Conservation (phyloP, 2,888 invertebrate species). For the Enchytraeus crypticus region DNA sequence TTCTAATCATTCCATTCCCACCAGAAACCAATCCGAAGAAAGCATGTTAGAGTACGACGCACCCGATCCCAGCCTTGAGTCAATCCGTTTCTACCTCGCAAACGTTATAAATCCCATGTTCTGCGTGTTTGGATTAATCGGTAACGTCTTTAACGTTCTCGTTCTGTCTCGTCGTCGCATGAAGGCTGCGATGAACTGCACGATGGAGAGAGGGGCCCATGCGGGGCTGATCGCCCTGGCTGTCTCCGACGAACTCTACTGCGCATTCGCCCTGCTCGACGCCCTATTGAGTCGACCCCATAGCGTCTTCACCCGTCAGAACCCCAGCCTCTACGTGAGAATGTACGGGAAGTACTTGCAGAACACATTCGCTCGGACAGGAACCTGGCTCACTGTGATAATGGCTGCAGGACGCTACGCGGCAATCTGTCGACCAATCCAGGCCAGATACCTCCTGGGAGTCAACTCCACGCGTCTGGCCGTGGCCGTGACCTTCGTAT, state of each 20-base stretch:
- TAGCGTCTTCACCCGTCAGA: not conserved
- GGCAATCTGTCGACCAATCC: constrained; percentile 66
- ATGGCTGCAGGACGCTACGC: constrained; percentile 66
- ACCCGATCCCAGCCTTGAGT: not conserved
- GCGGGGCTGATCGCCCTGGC: constrained; percentile 66
- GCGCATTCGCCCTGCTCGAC: constrained; percentile 53
- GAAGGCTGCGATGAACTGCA: constrained; percentile 33
- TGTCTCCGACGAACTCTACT: constrained; percentile 60
- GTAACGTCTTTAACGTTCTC: constrained; percentile 68
- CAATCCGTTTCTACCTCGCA: constrained; percentile 12
- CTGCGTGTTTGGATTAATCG: constrained; percentile 57
- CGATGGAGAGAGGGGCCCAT: constrained; percentile 50
- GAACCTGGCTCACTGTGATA: constrained; percentile 66
- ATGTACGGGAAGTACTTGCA: constrained; percentile 37
- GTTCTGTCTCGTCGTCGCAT: constrained; percentile 52
- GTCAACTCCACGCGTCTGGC: constrained; percentile 34
- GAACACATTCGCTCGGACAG: constrained; percentile 55
- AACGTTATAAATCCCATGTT: constrained; percentile 49
- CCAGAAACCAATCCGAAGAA: not conserved
- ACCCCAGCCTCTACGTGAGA: constrained; percentile 30
- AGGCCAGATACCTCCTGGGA: constrained; percentile 55
- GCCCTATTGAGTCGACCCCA: constrained; percentile 37
- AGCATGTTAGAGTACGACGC: not conserved
- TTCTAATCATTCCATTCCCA: not conserved
- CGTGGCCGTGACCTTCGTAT: constrained; percentile 25